Evolutionary conservation across 1,140 invertebrate species (phyloP), one percentile per base, ranked within the genome.

Genomic region (Drosophila sucinea): DNA sequence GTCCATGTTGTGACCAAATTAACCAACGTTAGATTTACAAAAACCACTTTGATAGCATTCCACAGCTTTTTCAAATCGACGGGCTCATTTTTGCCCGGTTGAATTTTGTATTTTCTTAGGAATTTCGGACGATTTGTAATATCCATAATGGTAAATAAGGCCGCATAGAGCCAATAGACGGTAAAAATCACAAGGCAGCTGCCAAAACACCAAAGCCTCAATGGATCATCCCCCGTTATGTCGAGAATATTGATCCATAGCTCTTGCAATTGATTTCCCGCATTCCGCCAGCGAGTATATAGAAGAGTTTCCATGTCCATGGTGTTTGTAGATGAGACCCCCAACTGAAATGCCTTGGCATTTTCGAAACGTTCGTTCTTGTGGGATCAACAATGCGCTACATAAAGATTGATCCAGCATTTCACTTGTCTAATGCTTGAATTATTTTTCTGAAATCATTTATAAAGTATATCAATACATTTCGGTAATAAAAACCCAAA

Each of bases 11-110:
- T 81, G 11, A 95, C 94, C 60, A 96, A 76, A 17, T 94, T 95
- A n/a, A 97, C 94, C 27, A 96, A 91, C 5, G 95, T 93, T 92
- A 97, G 96, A 92, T 98, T 98, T 73, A 97, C 94, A 4, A 97
- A 66, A 5, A 97, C 96, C 85, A 94, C 93, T 68, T 93, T 93
- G 4, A 97, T 93, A 10, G 96, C 94, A 89, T 30, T 54, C 84
- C 83, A 87, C 0, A 87, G 67, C 1, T 54, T 56, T 62, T 77
- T 85, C 1, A 75, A 93, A 84, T 95, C 94, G 29, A 97, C 95
- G 0, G 96, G 96, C 76, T 95, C 95, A 90, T 96, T 96, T 56
- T 95, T 95, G 0, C 95, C 95, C 2, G 95, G 95, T 81, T 97
- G 96, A 69, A 96, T 96, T 93, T 97, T 97, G 90, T 97, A 97